Evolutionary conservation across 2,113 vertebrate genomes (phyloP), one percentile per base, ranked within the genome.

Genomic region (Dicerorhinus sumatrensis): DNA sequence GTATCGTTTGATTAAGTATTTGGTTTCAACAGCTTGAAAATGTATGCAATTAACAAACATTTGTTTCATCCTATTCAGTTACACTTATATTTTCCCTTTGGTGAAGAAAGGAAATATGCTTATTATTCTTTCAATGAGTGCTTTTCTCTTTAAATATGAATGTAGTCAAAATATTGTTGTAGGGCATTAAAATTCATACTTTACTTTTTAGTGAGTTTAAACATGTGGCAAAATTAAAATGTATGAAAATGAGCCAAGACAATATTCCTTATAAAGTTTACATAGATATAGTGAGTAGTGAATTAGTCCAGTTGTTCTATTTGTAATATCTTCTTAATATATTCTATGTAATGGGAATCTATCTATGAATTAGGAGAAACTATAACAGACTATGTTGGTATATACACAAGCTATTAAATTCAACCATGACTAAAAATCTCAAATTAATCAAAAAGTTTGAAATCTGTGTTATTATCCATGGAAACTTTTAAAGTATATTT

Each of bases 111-210:
- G 42, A 48, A 96, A 87, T 80, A 89, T 96, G 36, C 25, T 96
- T 96, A 84, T 87, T 96, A 94, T 95, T 96, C 48, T 87, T 89
- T 97, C 83, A 95, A 58, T 89, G 86, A 76, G 8, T 88, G 25
- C 36, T 97, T 96, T 97, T 95, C n/a, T 88, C 27, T 92, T 97
- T 97, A 96, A 92, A 81, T 96, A 92, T 96, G 79, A 97, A 97
- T 88, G 54, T 85, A 97, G 79, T 95, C 80, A 97, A 93, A 97
- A 94, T 97, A 96, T 90, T 96, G 76, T 97, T 93, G 20, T 95
- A 88, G 31, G 80, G 29, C 39, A 97, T 91, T 96, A 89, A 88
- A 94, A 96, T 95, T 94, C 97, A 96, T 87, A 79, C 36, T 97
- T 97, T 91, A 94, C 76, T 81, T 94, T 94, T 92, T 96, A 90